phyloP scores from a whole-genome alignment of 1,140 invertebrate genomes.

The Anoplophora glabripennis region DNA sequence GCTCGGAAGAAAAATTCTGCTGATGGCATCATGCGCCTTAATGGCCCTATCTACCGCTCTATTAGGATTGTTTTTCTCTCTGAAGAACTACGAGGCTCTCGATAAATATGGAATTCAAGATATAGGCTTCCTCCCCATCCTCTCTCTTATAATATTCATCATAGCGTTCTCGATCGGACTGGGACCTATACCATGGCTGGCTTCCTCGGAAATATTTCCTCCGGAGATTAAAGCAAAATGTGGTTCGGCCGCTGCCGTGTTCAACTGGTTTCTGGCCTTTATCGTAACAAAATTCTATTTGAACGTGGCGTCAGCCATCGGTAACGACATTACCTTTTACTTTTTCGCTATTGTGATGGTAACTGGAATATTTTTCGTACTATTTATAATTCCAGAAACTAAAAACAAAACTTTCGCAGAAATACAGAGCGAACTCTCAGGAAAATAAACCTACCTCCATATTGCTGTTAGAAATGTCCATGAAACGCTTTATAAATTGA shows the following conservation, averaged over 20 bases:
- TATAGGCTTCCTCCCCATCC: slow-evolving; percentile 64
- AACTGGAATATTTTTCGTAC: slow-evolving; percentile 63
- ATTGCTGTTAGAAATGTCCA: no score
- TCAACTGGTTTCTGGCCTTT: slow-evolving; percentile 81
- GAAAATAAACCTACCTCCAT: no score
- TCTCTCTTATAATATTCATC: slow-evolving; percentile 72
- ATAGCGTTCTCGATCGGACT: slow-evolving; percentile 75
- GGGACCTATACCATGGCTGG: slow-evolving; percentile 77
- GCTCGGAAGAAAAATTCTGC: slow-evolving; percentile 65
- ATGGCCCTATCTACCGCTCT: slow-evolving; percentile 66
- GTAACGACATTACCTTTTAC: slow-evolving; percentile 59
- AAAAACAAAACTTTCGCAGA: slow-evolving; percentile 72
- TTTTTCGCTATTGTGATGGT: slow-evolving; percentile 62
- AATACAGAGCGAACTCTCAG: slow-evolving; percentile 53
- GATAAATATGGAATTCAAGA: slow-evolving; percentile 20
- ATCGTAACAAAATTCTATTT: slow-evolving; percentile 73
- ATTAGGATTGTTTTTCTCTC: slow-evolving; percentile 62
- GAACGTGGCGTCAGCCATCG: slow-evolving; percentile 51
- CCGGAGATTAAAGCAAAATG: slow-evolving; percentile 74
- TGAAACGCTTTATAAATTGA: no score
- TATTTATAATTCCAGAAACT: slow-evolving; percentile 67
- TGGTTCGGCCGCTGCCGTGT: slow-evolving; percentile 67
- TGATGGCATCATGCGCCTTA: slow-evolving; percentile 62
- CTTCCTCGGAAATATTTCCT: slow-evolving; percentile 73
- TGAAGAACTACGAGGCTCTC: slow-evolving; percentile 49